Conservation (phyloP, 2,888 invertebrate genomes). For the Andricus curvator region DNA sequence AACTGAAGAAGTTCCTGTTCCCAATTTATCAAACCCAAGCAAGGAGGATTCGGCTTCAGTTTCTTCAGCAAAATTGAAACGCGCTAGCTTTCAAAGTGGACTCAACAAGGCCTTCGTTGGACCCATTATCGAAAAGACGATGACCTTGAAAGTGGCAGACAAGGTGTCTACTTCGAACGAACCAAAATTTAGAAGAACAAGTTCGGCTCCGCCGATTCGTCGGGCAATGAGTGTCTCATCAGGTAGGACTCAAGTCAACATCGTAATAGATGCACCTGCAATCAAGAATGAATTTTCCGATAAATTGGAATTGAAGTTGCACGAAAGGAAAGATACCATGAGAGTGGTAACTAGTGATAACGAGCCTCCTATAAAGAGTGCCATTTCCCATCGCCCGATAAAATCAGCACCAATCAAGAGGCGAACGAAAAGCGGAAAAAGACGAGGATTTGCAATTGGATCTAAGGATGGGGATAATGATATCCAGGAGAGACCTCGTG, state of each 20-base stretch:
- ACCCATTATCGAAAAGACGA: constrained; percentile 57
- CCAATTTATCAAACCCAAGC: background rate
- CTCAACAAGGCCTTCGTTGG: constrained; percentile 68
- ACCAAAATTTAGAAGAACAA: constrained; percentile 61
- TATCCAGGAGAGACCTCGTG: constrained; percentile 48
- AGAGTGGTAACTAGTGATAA: constrained; percentile 41
- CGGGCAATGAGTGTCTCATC: constrained; percentile 50
- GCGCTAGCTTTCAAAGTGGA: constrained; percentile 69
- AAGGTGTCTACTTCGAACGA: constrained; percentile 40
- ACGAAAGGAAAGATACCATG: constrained; percentile 49
- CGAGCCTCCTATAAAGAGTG: constrained; percentile 48
- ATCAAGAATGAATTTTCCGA: constrained; percentile 47
- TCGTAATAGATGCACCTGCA: constrained; percentile 66
- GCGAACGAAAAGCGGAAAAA: constrained; percentile 68
- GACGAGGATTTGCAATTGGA: constrained; percentile 56
- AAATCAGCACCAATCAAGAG: constrained; percentile 71
- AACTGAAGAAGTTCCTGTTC: constrained; percentile 6
- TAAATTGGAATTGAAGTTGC: constrained; percentile 40
- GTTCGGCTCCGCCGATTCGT: constrained; percentile 70
- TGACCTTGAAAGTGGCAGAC: constrained; percentile 46
- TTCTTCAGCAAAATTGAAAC: constrained; percentile 64
- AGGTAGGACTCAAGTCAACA: constrained; percentile 65
- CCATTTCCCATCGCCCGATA: constrained; percentile 59
- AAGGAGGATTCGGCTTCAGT: constrained; percentile 39
- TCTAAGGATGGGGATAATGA: constrained; percentile 59